Evolutionary conservation across 92 coral and sea anemone genomes (phyloP).

Genomic region (Nematostella vectensis): DNA sequence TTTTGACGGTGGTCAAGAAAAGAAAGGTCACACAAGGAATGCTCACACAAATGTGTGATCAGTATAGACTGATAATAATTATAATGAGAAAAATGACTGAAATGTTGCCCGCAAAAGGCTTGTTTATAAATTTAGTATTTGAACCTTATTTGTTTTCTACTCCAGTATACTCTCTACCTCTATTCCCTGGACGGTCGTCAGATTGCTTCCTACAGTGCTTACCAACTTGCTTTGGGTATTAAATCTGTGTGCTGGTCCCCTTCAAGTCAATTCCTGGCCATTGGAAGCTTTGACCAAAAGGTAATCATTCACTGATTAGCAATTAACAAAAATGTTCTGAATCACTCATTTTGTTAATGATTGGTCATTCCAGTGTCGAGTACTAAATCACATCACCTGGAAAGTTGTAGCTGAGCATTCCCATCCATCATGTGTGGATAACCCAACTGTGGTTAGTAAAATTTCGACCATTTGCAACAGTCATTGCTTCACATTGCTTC

Average conservation of each 20-base stretch:
- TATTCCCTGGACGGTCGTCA: slow-evolving; percentile 97
- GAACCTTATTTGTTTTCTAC: too few relatives aligned
- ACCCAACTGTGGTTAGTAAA: slow-evolving; percentile 70
- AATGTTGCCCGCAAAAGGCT: too few relatives aligned
- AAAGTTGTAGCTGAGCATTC: slow-evolving; percentile 84
- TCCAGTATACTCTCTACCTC: slow-evolving; percentile 73
- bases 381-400: slow-evolving; percentile 96
- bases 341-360: too few relatives aligned
- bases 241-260: slow-evolving; percentile 92
- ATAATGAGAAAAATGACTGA: too few relatives aligned
- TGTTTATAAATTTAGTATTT: not conserved
- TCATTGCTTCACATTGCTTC: too few relatives aligned
- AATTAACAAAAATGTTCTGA: not conserved
- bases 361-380: slow-evolving; percentile 61
- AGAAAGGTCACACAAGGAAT: too few relatives aligned
- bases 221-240: slow-evolving; percentile 87
- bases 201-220: slow-evolving; percentile 81
- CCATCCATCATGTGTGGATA: slow-evolving; percentile 63
- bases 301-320: slow-evolving; percentile 12
- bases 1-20: too few relatives aligned
- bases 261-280: slow-evolving; percentile 91
- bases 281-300: slow-evolving; percentile 94
- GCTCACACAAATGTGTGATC: too few relatives aligned
- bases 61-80: too few relatives aligned
- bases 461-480: not conserved